phyloP scores from a whole-genome alignment of 1,140 invertebrate genomes.

The Wasmannia auropunctata region DNA sequence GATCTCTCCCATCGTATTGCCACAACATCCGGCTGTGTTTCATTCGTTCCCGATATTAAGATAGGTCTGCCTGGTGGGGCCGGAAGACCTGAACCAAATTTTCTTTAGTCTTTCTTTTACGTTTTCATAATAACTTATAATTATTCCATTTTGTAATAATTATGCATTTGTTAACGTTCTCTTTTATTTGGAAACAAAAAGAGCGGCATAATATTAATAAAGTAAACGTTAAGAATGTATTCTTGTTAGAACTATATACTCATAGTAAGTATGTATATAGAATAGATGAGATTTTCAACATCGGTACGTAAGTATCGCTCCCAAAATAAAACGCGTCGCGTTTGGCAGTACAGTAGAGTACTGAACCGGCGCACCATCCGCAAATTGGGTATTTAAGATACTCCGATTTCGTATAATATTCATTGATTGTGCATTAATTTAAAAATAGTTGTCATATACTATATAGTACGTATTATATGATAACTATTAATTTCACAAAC shows the following conservation, averaged over 20 bases:
- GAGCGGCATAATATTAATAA: not conserved
- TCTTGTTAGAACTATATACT: conserved; percentile 62
- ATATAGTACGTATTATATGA: not conserved
- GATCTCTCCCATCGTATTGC: conserved; percentile 95
- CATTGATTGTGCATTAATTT: not conserved
- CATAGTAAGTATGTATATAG: conserved; percentile 38
- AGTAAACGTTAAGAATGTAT: conserved; percentile 6
- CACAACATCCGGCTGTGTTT: conserved; percentile 93
- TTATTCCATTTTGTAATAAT: not conserved
- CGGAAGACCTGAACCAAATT: conserved; percentile 87
- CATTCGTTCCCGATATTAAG: conserved; percentile 88
- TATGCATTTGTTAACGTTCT: not conserved
- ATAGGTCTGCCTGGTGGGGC: conserved; percentile 91
- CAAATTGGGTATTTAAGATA: conserved; percentile 13
- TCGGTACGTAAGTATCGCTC: conserved; percentile 80
- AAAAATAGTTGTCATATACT: not conserved
- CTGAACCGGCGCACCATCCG: conserved; percentile 55
- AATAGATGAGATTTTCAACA: conserved; percentile 73
- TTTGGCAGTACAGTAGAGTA: conserved; percentile 77
- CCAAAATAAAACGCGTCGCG: conserved; percentile 82
- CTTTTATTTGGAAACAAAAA: not conserved
- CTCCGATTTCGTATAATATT: not conserved
- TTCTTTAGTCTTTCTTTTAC: not conserved
- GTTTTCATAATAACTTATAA: not conserved
- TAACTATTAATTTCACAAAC: not conserved